phyloP scores from a whole-genome alignment of 2,888 invertebrate genomes.

The Habroteleia sp. region DNA sequence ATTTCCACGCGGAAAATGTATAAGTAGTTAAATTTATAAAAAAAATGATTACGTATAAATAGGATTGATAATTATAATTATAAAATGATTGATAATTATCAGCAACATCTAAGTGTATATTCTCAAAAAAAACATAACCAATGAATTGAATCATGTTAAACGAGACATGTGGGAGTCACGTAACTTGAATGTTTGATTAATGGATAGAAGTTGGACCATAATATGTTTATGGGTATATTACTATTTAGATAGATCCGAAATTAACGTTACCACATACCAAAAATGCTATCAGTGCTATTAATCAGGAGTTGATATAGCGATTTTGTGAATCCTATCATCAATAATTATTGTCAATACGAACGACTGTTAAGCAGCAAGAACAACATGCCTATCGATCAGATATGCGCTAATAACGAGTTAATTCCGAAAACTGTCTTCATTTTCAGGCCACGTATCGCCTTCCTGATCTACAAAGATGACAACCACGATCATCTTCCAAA shows the following conservation, averaged over 20 bases:
- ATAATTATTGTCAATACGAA: slow-evolving; percentile 51
- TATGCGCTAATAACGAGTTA: slow-evolving; percentile 36
- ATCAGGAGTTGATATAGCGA: slow-evolving; percentile 30
- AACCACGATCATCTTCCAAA: slow-evolving; percentile 35
- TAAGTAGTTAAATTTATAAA: too few species aligned
- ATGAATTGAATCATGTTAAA: too few species aligned
- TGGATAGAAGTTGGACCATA: too few species aligned
- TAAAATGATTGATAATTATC: too few species aligned
- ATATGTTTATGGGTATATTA: not conserved
- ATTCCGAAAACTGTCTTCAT: slow-evolving; percentile 24
- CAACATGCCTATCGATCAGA: slow-evolving; percentile 33
- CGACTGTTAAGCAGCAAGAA: slow-evolving; percentile 19
- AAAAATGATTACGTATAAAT: too few species aligned
- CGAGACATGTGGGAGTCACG: too few species aligned
- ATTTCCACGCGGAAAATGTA: too few species aligned
- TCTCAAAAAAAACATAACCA: too few species aligned
- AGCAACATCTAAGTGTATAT: too few species aligned
- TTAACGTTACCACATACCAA: slow-evolving; percentile 8
- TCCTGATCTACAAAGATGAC: slow-evolving; percentile 33
- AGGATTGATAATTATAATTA: too few species aligned
- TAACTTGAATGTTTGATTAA: not conserved
- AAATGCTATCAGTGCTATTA: slow-evolving; percentile 19
- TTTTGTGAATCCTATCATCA: slow-evolving; percentile 22
- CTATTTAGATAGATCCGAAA: not conserved
- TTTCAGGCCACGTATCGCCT: slow-evolving; percentile 17